Evolutionary conservation across 2,113 vertebrate species (phyloP), one percentile per base, ranked within the genome.

Genomic region (Cepphus grylle): DNA sequence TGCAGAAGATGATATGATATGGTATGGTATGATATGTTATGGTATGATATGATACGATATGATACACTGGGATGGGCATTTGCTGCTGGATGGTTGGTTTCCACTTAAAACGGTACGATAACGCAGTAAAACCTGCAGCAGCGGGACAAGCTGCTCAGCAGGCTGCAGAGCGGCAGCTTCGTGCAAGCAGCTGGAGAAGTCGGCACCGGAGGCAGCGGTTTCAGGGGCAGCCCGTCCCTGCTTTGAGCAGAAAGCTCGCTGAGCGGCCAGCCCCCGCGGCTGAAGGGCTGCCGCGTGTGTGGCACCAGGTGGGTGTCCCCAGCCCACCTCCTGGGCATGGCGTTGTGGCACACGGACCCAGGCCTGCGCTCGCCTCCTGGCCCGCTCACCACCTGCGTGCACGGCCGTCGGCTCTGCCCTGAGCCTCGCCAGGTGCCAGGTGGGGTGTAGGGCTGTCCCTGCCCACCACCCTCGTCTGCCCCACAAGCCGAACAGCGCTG

Each of bases 381-480:
- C 27, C 56, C 29, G 38, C 56, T 71, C 32, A 4, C 34, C 4
- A 1, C 30, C 56, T 13, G 36, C 1, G 0, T n/a, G 16, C 17
- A 4, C 1, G 17, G 55, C 55, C 15, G 4, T 8, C 0, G 0
- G 17, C 29, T 62, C 59, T 47, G 45, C 91, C 70, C 27, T 4
- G 2, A 49, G 56, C 65, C 52, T 40, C 8, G 2, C 20, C 40
- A 40, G 81, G 30, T 34, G 17, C 63, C 11, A 4, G 26, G 6
- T 14, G 30, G 34, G 17, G 23, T 5, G n/a, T n/a, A 50, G 58
- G 32, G 19, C 5, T 63, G 49, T 38, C 52, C 5, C 30, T 66
- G 34, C 45, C 70, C 74, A 11, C 2, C 11, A 25, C 65, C 59
- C 50, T 58, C 10, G 8, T 9, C 67, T 36, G 67, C 38, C 30